Evolutionary conservation across 2,113 vertebrate genomes (phyloP), one percentile per base, ranked within the genome.

Genomic region (Nerophis ophidion): DNA sequence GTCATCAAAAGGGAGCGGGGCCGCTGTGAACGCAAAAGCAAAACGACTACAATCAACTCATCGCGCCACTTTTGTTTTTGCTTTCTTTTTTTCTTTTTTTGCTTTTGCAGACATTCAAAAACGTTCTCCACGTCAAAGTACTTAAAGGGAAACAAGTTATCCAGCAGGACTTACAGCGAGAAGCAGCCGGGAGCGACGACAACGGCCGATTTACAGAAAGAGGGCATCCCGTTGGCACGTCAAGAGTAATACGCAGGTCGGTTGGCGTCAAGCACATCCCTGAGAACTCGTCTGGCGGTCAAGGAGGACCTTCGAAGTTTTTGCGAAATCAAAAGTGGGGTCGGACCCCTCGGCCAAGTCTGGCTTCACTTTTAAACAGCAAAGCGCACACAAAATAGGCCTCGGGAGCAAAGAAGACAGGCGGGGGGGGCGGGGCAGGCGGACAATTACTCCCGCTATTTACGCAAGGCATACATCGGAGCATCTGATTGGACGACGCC

Each of bases 211-310:
- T 73, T 42, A 45, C 68, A 60, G 55, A 53, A 71, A 49, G 16
- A 40, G 66, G 70, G 33, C 67, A 44, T 69, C 48, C 59, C 57
- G 44, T 73, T 77, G 83, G 81, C 80, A 84, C 81, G 66, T 77
- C 38, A 55, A 55, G 66, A 79, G 40, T 50, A 74, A 76, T 19
- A 77, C 72, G 68, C 72, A 65, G 60, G 79, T 75, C 62, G 60
- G 72, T 74, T 51, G 59, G 66, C 65, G 77, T 81, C 70, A 57
- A 72, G 75, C 53, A 65, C 67, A 75, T 86, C 84, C 85, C 87
- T 87, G 87, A 88, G 87, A 85, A 76, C 74, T 78, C 36, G 71
- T 71, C 83, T 63, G 75, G 73, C 79, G 71, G 83, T 64, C 45
- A 38, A 69, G 60, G 68, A 80, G 64, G 80, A 71, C 38, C 71